A percentile compares a stretch with the other conserved stretches of the same genome.
Evolutionary conservation across 2,888 invertebrate genomes (phyloP).

Genomic region (Erynnis tages): DNA sequence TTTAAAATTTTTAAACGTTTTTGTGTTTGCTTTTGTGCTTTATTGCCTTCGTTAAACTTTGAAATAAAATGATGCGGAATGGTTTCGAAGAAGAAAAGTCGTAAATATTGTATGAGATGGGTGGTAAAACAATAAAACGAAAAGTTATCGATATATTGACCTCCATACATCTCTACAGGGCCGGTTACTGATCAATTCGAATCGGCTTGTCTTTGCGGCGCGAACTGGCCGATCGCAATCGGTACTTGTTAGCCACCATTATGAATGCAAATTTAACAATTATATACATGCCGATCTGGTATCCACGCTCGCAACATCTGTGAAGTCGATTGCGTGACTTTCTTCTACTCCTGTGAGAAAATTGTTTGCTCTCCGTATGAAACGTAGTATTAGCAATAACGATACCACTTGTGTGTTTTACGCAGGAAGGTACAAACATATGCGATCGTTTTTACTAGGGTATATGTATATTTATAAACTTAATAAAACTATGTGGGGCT

Average conservation of each 20-base stretch:
- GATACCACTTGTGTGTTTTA: background rate
- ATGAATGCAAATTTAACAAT: constrained; percentile 75
- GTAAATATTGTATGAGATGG: background rate
- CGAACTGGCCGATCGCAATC: constrained; percentile 70
- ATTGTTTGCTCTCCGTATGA: constrained; percentile 44
- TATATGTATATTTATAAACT: too few relatives aligned
- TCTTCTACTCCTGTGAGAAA: constrained; percentile 41
- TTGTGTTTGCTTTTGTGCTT: too few relatives aligned
- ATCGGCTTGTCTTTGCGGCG: constrained; percentile 63
- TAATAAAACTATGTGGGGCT: too few relatives aligned
- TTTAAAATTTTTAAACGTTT: too few relatives aligned
- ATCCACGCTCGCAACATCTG: constrained; percentile 46
- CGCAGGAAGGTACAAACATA: too few relatives aligned
- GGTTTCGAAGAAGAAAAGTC: background rate
- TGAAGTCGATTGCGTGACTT: constrained; percentile 52
- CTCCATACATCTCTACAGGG: constrained; percentile 9
- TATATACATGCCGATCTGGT: constrained; percentile 51
- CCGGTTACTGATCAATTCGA: constrained; percentile 28
- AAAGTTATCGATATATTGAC: constrained; percentile 12
- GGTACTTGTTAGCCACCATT: constrained; percentile 67
- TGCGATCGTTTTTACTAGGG: too few relatives aligned
- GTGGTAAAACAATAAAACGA: background rate
- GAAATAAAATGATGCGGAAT: background rate
- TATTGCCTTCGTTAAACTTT: too few relatives aligned
- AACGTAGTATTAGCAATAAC: background rate